A percentile compares a stretch with the other conserved stretches of the same genome.
These are phyloP conservation scores for Psilopsiagon aurifrons DNA, from an alignment of 2,113 vertebrate species.

Conservation along the genomic window DNA sequence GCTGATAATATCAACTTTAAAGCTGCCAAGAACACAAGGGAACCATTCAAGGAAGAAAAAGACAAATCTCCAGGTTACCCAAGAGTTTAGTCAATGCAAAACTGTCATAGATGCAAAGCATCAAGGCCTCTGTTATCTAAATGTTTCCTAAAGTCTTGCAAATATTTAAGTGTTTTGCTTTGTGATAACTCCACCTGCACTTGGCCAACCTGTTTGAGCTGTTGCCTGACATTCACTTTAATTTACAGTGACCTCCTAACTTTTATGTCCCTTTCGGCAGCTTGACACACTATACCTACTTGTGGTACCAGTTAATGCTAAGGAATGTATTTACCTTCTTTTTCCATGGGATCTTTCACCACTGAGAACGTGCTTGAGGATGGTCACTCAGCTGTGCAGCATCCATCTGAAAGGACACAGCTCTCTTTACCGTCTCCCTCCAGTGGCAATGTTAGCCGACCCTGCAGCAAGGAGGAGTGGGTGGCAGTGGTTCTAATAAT, in stretches of 20 bases:
- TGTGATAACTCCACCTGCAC: not conserved
- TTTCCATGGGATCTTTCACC: not conserved
- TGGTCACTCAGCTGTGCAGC: not conserved
- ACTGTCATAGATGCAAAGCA: not conserved
- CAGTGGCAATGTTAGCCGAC: not conserved
- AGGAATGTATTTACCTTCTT: not conserved
- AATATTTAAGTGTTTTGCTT: not conserved
- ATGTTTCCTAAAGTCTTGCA: not conserved
- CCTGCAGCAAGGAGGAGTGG: not conserved
- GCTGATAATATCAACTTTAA: not conserved
- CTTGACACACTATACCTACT: not conserved
- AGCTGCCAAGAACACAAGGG: not conserved
- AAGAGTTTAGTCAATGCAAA: not conserved
- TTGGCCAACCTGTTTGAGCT: not conserved
- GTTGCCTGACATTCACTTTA: not conserved
- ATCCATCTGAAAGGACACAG: not conserved
- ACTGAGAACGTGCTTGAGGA: not conserved
- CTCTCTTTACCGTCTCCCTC: not conserved
- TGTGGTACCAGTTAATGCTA: not conserved
- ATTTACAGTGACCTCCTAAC: not conserved
- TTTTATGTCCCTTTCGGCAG: not conserved
- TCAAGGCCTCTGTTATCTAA: not conserved
- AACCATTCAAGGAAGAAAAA: not conserved
- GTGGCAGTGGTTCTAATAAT: not conserved
- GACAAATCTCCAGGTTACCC: not conserved